These are phyloP conservation scores for Meleagris gallopavo DNA, from an alignment of 2,113 vertebrate genomes.

Conservation along the genomic window DNA sequence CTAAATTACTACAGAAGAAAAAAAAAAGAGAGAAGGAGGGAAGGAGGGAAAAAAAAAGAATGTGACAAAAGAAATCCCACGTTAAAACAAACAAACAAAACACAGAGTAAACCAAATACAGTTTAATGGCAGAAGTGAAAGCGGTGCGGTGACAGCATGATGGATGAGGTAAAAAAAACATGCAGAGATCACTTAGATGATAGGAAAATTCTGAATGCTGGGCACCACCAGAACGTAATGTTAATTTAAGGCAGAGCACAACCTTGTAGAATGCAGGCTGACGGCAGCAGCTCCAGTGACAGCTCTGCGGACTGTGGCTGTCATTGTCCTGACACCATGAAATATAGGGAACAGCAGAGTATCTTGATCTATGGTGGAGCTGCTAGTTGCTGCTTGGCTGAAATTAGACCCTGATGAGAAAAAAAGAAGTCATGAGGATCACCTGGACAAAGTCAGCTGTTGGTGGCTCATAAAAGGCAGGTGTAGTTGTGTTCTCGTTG, in stretches of 20 bases:
- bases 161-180: background rate
- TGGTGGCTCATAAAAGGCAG: background rate
- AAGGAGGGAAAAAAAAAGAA: background rate
- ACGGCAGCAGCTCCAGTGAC: background rate
- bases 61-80: too few species aligned
- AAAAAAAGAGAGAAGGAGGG: fast-evolving
- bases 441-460: background rate
- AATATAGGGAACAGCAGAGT: background rate
- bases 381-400: background rate
- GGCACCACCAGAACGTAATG: background rate
- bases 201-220: background rate
- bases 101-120: background rate
- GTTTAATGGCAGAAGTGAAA: background rate
- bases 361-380: background rate
- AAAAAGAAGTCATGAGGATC: background rate
- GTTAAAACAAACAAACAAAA: background rate
- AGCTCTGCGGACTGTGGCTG: background rate
- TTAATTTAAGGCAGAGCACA: conserved; percentile 10
- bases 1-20: too few species aligned
- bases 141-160: background rate
- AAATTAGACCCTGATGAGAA: background rate
- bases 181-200: background rate
- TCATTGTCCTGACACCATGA: background rate
- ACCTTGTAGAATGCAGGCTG: background rate
- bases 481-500: background rate